Conservation (phyloP, 2,888 invertebrate species). For the Idaea dimidiata region DNA sequence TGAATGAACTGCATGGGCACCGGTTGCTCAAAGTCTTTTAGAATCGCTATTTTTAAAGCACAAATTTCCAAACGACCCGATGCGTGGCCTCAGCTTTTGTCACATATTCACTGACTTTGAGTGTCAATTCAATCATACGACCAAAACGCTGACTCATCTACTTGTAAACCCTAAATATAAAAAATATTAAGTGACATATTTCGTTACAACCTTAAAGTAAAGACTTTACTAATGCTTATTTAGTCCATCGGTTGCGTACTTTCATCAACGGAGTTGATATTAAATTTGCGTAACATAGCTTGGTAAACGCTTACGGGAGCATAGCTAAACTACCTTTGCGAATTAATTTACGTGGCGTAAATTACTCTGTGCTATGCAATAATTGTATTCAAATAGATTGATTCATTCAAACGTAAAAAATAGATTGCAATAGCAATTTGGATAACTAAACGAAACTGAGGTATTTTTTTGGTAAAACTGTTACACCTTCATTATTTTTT, state of each 20-base stretch:
- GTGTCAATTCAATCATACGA: too few relatives aligned
- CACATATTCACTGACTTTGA: too few relatives aligned
- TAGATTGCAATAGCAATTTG: background rate
- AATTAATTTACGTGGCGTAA: conserved; percentile 19
- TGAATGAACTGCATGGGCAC: too few relatives aligned
- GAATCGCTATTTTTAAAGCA: too few relatives aligned
- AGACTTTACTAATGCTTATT: background rate
- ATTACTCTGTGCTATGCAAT: conserved; percentile 13
- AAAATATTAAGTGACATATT: too few relatives aligned
- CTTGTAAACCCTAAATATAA: too few relatives aligned
- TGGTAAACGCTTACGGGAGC: conserved; percentile 21
- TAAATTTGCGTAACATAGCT: conserved; percentile 19
- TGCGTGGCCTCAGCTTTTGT: too few relatives aligned
- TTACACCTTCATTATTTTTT: background rate
- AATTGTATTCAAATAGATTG: conserved; percentile 6
- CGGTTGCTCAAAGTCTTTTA: too few relatives aligned
- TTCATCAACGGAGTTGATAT: conserved; percentile 13
- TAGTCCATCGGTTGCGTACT: conserved; percentile 8
- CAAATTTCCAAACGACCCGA: too few relatives aligned
- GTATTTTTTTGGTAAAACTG: background rate
- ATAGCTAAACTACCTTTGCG: conserved; percentile 21
- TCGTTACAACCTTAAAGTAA: background rate
- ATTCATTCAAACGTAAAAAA: background rate
- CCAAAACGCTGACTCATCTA: too few relatives aligned
- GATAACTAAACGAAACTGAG: background rate